Percentiles rank a stretch among this genome's conserved stretches.
Conservation (phyloP, 2,113 vertebrate genomes). For the Motacilla alba region DNA sequence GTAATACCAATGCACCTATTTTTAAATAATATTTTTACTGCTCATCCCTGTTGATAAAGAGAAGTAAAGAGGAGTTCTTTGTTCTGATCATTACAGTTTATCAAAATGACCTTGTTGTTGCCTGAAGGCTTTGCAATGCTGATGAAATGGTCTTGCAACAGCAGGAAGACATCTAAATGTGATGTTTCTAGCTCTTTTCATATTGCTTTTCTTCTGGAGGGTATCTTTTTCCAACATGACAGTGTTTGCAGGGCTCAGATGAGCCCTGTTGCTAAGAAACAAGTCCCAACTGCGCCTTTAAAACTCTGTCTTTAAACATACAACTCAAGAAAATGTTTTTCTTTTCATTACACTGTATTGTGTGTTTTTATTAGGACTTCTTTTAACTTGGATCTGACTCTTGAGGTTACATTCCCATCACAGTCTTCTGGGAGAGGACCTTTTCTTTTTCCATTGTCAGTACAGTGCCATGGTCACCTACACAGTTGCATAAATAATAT, state of each 20-base stretch:
- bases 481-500: neutral
- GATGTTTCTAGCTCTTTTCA: neutral
- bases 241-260: conserved; percentile 47
- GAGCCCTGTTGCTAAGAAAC: conserved; percentile 77
- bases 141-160: neutral
- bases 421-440: neutral
- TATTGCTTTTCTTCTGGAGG: conserved; percentile 1
- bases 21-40: neutral
- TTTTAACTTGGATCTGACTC: conserved; percentile 10
- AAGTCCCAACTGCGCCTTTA: conserved; percentile 65
- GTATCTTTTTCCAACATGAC: conserved; percentile 38
- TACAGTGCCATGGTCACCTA: neutral
- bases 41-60: neutral
- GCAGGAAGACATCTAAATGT: neutral
- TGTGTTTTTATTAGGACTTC: conserved; percentile 31
- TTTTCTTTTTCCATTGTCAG: neutral
- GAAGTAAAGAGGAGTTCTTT: neutral
- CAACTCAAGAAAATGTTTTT: conserved; percentile 60
- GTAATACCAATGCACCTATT: neutral
- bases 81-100: neutral
- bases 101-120: neutral
- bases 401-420: neutral
- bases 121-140: neutral
- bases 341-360: conserved; percentile 12
- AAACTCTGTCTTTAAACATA: conserved; percentile 64